Percentiles rank a stretch among this genome's conserved stretches.
Conservation (phyloP, 1,140 invertebrate genomes). For the Hestina assimilis region DNA sequence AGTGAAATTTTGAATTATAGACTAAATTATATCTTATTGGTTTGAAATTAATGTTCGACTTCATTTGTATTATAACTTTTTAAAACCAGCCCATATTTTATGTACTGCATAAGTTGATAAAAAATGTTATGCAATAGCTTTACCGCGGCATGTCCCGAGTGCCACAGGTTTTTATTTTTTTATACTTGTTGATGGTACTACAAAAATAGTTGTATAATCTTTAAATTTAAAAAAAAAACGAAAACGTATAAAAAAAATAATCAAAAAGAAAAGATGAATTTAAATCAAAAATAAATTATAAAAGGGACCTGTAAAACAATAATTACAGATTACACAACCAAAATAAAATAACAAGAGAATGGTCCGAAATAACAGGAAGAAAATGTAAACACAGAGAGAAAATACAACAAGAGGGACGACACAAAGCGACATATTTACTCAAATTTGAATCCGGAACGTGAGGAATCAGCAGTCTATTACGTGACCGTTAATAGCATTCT, state of each 20-base stretch:
- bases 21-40: too few relatives aligned
- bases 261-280: not conserved
- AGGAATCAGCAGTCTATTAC: slow-evolving; percentile 59
- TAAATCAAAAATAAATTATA: slow-evolving; percentile 4
- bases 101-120: too few relatives aligned
- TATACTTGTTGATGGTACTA: too few relatives aligned
- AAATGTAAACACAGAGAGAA: slow-evolving; percentile 48
- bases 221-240: too few relatives aligned
- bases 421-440: slow-evolving; percentile 53
- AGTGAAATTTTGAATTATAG: too few relatives aligned
- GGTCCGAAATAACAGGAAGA: slow-evolving; percentile 41
- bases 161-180: too few relatives aligned
- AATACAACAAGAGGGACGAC: slow-evolving; percentile 41
- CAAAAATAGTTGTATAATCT: too few relatives aligned
- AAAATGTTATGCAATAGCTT: too few relatives aligned
- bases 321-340: slow-evolving; percentile 27
- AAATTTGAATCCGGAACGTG: slow-evolving; percentile 63
- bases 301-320: slow-evolving; percentile 8
- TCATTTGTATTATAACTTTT: too few relatives aligned
- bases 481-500: slow-evolving; percentile 68
- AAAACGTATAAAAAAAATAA: too few relatives aligned
- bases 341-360: slow-evolving; percentile 37
- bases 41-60: too few relatives aligned
- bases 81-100: too few relatives aligned
- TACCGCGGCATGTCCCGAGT: not conserved